A percentile compares a stretch with the other conserved stretches of the same genome.
These are phyloP conservation scores for Musca vetustissima DNA, from an alignment of 1,140 invertebrate genomes.

Conservation along the genomic window DNA sequence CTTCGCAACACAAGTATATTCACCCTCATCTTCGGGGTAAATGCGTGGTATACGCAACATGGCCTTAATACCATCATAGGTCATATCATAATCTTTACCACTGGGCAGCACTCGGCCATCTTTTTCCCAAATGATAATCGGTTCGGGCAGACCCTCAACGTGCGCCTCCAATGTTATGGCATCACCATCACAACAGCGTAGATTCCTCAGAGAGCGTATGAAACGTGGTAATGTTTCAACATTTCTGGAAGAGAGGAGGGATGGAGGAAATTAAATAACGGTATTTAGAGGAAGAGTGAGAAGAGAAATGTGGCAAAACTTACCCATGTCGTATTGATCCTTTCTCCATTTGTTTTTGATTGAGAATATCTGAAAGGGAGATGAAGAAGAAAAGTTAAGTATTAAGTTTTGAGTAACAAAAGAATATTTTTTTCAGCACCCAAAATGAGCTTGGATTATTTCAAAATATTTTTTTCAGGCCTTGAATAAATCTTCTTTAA, in stretches of 20 bases:
- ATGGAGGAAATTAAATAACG: no score
- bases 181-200: constrained; percentile 81
- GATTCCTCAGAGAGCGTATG: constrained; percentile 68
- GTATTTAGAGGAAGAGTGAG: neutral
- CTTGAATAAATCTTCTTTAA: no score
- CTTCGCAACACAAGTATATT: constrained; percentile 80
- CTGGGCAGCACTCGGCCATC: constrained; percentile 66
- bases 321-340: constrained; percentile 54
- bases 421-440: no score
- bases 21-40: constrained; percentile 85
- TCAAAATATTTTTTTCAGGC: no score
- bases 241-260: constrained; percentile 58
- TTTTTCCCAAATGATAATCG: constrained; percentile 78
- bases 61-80: constrained; percentile 69
- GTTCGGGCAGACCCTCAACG: constrained; percentile 67
- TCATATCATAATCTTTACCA: constrained; percentile 66
- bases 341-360: constrained; percentile 53
- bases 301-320: constrained; percentile 28
- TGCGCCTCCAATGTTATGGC: constrained; percentile 75
- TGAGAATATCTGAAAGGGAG: constrained; percentile 43
- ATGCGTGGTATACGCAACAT: constrained; percentile 73
- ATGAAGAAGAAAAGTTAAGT: neutral
- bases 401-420: neutral
- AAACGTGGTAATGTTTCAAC: constrained; percentile 75
- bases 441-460: no score